A percentile compares a stretch with the other conserved stretches of the same genome.
phyloP scores from a whole-genome alignment of 2,113 vertebrate species.

The Nansenia antarctica region DNA sequence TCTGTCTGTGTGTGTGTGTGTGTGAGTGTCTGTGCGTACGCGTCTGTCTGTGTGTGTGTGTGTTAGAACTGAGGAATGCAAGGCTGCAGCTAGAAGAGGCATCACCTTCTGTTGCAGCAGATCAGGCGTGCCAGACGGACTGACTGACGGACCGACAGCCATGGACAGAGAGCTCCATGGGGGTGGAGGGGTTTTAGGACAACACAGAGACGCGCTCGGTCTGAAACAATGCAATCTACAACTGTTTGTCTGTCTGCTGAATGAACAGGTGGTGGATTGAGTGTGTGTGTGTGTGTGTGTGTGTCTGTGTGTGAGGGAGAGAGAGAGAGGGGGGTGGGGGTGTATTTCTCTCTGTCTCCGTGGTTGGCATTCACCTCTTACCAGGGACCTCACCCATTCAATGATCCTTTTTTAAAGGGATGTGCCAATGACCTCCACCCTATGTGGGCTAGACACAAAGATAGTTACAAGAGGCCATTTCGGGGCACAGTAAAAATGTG shows the following conservation, averaged over 20 bases:
- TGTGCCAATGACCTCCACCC: not conserved
- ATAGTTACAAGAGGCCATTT: not conserved
- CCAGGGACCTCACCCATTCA: not conserved
- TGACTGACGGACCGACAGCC: constrained; percentile 12
- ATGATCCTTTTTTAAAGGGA: not conserved
- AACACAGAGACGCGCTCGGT: too few relatives aligned
- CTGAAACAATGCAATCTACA: constrained; percentile 68
- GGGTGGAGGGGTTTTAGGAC: constrained; percentile 38
- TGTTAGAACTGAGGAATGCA: constrained; percentile 47
- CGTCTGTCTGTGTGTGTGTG: constrained; percentile 37
- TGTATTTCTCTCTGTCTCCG: constrained; percentile 64
- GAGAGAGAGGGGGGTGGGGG: not conserved
- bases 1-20: constrained; percentile 39
- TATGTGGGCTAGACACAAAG: not conserved
- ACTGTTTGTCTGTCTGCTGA: constrained; percentile 61
- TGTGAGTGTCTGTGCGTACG: constrained; percentile 38
- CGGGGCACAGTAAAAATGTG: not conserved
- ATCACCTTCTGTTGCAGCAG: constrained; percentile 46
- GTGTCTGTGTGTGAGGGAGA: too few relatives aligned
- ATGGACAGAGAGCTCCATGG: constrained; percentile 29
- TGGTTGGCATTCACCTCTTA: constrained; percentile 27
- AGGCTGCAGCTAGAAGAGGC: constrained; percentile 40
- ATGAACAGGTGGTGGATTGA: constrained; percentile 58
- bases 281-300: not conserved
- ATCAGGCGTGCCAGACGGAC: constrained; percentile 34